Base-by-base conservation (phyloP, 2,888 invertebrate species). In the Noctua janthina region DNA sequence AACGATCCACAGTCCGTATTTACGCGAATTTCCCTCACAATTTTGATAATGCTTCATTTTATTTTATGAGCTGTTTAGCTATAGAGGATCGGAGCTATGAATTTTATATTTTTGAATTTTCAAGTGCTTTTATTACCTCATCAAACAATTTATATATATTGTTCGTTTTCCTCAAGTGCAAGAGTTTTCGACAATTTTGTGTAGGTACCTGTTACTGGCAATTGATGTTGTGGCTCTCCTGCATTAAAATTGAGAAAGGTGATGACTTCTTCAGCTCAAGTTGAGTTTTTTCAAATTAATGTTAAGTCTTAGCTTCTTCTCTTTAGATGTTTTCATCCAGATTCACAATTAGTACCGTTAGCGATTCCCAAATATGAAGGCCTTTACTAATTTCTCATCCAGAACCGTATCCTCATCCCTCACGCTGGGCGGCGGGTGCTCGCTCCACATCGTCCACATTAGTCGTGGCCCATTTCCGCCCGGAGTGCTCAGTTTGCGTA, bases 381-480 rank as follows among this genome's bases (percentile, higher is more conserved):
- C 29, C 39, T 66, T 39, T 39, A 46, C 6, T 82, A 56, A 29
- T n/a, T 46, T 15, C 29, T 71, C 11, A 59, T 56, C 64, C 20
- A 62, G n/a, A 39, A 68, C n/a, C 59, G 15, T 29, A 76, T 73
- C 51, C 76, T 74, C 59, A 62, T 49, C 64, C 72, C 88, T 75
- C 73, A 79, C 78, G 76, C 56, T 82, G 79, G 82, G 86, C 70
- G 86, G 82, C 80, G 87, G 90, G 90, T 89, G 87, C 87, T 76
- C 74, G 78, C 85, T 82, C 80, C 88, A 78, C 66, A 49, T 74
- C 83, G 87, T 74, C 83, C 89, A 90, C 95, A 96, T 96, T 96
- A 95, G 96, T 95, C 93, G 91, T 93, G 96, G 95, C 91, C 94
- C 96, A 96, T 96, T 97, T 93, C 94, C 94, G 87, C 79, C 83